Conservation (phyloP, 1,140 invertebrate genomes). For the Harpegnathos saltator region DNA sequence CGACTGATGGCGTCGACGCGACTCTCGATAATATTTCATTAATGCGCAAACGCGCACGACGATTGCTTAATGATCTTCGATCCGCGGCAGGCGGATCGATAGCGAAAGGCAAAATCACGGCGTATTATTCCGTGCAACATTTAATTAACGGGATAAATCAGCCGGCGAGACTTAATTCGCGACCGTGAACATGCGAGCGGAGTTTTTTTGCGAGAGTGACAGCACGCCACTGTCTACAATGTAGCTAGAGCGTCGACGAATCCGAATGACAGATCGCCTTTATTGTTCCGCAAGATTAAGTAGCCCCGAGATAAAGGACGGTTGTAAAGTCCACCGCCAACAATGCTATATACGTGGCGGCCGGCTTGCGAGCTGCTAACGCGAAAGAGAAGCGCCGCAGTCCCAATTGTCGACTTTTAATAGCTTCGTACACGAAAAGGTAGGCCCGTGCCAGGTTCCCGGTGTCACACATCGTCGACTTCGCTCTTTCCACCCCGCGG, state of each 20-base stretch:
- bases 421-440: slow-evolving; percentile 70
- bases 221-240: slow-evolving; percentile 24
- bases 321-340: slow-evolving; percentile 28
- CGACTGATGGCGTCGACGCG: too few relatives aligned
- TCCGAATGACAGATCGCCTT: slow-evolving; percentile 10
- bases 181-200: slow-evolving; percentile 12
- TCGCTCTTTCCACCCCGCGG: neutral
- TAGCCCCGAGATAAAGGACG: slow-evolving; percentile 38
- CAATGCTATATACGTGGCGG: slow-evolving; percentile 3
- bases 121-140: neutral
- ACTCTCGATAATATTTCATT: neutral
- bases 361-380: neutral
- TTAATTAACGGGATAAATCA: slow-evolving; percentile 28
- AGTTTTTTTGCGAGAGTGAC: slow-evolving; percentile 31
- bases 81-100: too few relatives aligned
- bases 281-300: slow-evolving; percentile 37
- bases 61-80: too few relatives aligned
- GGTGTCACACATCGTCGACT: slow-evolving; percentile 53
- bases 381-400: slow-evolving; percentile 22
- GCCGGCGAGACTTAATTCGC: neutral
- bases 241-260: slow-evolving; percentile 18
- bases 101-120: neutral
- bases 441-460: slow-evolving; percentile 65
- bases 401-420: slow-evolving; percentile 67
- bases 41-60: neutral